phyloP scores from a whole-genome alignment of 2,888 invertebrate genomes.

The Scelioninae gen. 2 region DNA sequence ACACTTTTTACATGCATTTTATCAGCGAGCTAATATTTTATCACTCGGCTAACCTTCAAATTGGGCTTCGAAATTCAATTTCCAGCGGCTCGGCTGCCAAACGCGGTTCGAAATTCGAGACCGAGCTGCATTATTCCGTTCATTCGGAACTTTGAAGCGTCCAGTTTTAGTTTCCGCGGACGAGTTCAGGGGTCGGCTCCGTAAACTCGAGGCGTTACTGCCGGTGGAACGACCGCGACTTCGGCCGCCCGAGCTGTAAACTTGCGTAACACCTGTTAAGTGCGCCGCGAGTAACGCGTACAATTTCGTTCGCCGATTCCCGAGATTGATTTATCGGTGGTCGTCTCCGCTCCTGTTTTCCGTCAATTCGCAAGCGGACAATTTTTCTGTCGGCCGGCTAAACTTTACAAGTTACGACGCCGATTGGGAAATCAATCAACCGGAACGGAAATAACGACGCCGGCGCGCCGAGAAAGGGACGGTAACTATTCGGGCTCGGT shows the following conservation, averaged over 20 bases:
- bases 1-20: too few relatives aligned
- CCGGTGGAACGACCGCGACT: constrained; percentile 63
- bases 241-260: constrained; percentile 60
- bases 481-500: too few relatives aligned
- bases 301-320: constrained; percentile 62
- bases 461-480: too few relatives aligned
- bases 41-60: too few relatives aligned
- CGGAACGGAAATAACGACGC: too few relatives aligned
- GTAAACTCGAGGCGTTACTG: constrained; percentile 71
- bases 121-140: too few relatives aligned
- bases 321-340: constrained; percentile 60
- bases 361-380: constrained; percentile 1
- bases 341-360: constrained; percentile 39
- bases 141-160: constrained; percentile 61
- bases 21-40: too few relatives aligned
- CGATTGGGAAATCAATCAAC: too few relatives aligned
- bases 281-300: constrained; percentile 50
- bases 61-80: background rate
- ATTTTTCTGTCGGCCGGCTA: constrained; percentile 4
- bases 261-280: constrained; percentile 68
- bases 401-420: too few relatives aligned
- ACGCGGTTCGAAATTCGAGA: too few relatives aligned
- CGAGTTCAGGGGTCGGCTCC: constrained; percentile 67
- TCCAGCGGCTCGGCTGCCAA: constrained; percentile 9
- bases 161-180: constrained; percentile 63